Evolutionary conservation across 2,797 vertebrate genomes (phyloP).

Genomic region (Rhyacichthys aspro): DNA sequence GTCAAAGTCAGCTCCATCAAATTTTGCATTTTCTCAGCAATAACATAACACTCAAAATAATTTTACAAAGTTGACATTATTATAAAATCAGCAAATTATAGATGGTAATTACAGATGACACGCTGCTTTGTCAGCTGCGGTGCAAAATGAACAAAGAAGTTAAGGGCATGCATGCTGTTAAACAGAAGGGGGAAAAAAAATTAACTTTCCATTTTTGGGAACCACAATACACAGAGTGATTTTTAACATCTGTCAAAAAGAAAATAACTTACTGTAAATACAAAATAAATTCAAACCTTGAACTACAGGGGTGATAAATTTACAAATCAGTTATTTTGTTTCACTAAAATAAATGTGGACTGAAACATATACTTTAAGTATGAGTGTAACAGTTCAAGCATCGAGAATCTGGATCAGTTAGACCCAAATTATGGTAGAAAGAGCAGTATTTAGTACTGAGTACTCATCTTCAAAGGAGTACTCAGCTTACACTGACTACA

Average conservation of each 20-base stretch:
- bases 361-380: slow-evolving; percentile 42
- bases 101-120: slow-evolving; percentile 75
- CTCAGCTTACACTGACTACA: slow-evolving; percentile 29
- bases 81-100: slow-evolving; percentile 75
- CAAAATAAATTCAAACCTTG: slow-evolving; percentile 66
- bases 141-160: slow-evolving; percentile 56
- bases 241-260: slow-evolving; percentile 58
- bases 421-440: slow-evolving; percentile 54
- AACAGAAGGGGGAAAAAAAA: slow-evolving; percentile 50
- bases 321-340: slow-evolving; percentile 63
- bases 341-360: slow-evolving; percentile 54
- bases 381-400: slow-evolving; percentile 65
- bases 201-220: slow-evolving; percentile 68
- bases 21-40: slow-evolving; percentile 48
- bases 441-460: slow-evolving; percentile 31
- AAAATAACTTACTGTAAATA: slow-evolving; percentile 79
- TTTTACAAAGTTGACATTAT: slow-evolving; percentile 64
- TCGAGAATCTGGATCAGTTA: slow-evolving; percentile 48
- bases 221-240: slow-evolving; percentile 60
- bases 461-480: slow-evolving; percentile 21
- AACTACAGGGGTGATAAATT: slow-evolving; percentile 59
- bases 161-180: slow-evolving; percentile 67
- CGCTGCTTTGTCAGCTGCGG: slow-evolving; percentile 62
- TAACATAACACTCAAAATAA: slow-evolving; percentile 63
- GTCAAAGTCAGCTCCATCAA: slow-evolving; percentile 55